phyloP scores from a whole-genome alignment of 2,113 vertebrate species.

The Cromileptes altivelis region DNA sequence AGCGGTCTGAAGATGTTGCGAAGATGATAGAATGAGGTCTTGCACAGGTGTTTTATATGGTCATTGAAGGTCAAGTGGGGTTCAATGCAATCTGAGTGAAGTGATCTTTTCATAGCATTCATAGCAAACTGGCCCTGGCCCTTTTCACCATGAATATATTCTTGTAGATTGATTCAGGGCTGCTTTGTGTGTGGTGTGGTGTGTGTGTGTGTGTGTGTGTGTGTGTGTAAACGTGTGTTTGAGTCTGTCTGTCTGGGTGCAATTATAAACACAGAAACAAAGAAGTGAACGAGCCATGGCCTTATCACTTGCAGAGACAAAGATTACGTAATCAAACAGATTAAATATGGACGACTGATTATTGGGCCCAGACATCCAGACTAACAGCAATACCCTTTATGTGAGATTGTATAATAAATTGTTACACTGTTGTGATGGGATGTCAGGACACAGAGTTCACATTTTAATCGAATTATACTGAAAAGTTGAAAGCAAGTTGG shows the following conservation, averaged over 20 bases:
- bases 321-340: conserved; percentile 31
- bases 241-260: neutral
- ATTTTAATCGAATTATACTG: conserved; percentile 28
- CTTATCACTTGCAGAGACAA: conserved; percentile 13
- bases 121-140: neutral
- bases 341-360: conserved; percentile 14
- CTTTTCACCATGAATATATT: neutral
- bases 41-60: too few species aligned
- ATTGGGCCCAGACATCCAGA: conserved; percentile 35
- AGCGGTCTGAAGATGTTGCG: too few species aligned
- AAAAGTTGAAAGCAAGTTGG: conserved; percentile 5
- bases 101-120: neutral
- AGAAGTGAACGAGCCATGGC: neutral
- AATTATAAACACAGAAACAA: neutral
- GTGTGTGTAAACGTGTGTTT: neutral
- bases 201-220: neutral
- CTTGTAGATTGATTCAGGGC: too few species aligned
- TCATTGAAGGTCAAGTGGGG: too few species aligned
- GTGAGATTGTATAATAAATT: neutral
- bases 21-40: too few species aligned
- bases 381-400: conserved; percentile 21
- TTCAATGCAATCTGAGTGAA: neutral
- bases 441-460: conserved; percentile 6
- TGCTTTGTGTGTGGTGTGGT: neutral
- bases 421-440: conserved; percentile 7